phyloP scores from a whole-genome alignment of 2,113 vertebrate genomes.

The Etheostoma cragini region DNA sequence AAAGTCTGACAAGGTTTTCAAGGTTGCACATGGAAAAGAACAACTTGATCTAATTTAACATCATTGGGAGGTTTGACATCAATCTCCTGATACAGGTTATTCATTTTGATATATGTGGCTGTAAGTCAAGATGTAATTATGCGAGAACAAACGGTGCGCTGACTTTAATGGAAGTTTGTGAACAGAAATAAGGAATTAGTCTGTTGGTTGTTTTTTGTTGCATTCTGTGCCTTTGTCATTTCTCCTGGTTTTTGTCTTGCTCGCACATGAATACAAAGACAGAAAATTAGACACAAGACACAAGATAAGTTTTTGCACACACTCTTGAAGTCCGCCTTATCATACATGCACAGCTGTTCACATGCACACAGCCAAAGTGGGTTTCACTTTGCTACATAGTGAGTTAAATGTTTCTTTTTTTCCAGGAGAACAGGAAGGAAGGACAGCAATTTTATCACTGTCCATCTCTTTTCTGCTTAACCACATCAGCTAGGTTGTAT shows the following conservation, averaged over 20 bases:
- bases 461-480: slow-evolving; percentile 26
- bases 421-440: neutral
- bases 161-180: slow-evolving; percentile 7
- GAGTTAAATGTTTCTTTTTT: slow-evolving; percentile 34
- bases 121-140: slow-evolving; percentile 31
- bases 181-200: slow-evolving; percentile 14
- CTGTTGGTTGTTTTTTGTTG: neutral
- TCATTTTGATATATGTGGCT: slow-evolving; percentile 17
- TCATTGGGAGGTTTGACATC: slow-evolving; percentile 10
- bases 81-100: neutral
- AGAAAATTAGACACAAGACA: neutral
- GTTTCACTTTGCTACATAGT: neutral
- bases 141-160: neutral
- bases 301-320: neutral
- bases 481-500: slow-evolving; percentile 6
- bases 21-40: slow-evolving; percentile 3
- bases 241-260: neutral
- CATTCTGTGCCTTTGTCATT: neutral
- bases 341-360: neutral
- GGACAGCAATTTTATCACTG: slow-evolving; percentile 38
- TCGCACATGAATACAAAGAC: neutral
- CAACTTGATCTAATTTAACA: slow-evolving; percentile 10
- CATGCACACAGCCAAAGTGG: neutral
- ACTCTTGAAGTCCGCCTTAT: neutral
- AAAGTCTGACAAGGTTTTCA: neutral